Percentiles rank a stretch among this genome's conserved stretches.
phyloP scores from a whole-genome alignment of 2,113 vertebrate genomes.

The Paradoxurus hermaphroditus region DNA sequence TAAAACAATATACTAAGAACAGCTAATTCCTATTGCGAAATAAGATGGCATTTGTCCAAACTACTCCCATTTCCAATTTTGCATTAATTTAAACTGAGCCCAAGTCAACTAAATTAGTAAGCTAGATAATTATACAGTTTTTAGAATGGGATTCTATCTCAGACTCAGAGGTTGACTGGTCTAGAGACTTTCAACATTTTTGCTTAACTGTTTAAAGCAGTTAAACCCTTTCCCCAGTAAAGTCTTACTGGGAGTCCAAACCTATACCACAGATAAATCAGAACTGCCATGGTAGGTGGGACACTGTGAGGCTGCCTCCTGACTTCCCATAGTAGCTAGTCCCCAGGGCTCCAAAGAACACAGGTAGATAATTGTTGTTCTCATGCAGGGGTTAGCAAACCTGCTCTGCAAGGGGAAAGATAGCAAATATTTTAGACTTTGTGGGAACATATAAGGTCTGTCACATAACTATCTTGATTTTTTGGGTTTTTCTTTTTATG shows the following conservation, averaged over 20 bases:
- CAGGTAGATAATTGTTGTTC: not conserved
- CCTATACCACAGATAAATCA: not conserved
- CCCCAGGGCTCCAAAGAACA: not conserved
- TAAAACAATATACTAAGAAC: slow-evolving; percentile 60
- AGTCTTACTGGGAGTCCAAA: not conserved
- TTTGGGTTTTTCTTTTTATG: not conserved
- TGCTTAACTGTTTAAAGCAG: not conserved
- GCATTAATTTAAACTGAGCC: slow-evolving; percentile 52
- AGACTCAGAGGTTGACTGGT: not conserved
- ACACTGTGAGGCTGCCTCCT: not conserved
- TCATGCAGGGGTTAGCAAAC: not conserved
- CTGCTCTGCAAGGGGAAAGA: not conserved
- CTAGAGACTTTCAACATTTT: not conserved
- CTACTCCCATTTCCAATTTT: slow-evolving; percentile 37
- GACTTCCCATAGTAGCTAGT: not conserved
- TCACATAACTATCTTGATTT: not conserved
- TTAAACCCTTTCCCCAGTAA: not conserved
- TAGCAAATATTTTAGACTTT: not conserved
- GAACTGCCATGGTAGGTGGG: not conserved
- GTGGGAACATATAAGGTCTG: not conserved
- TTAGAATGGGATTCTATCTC: not conserved
- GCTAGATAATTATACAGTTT: slow-evolving; percentile 30
- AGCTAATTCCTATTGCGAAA: slow-evolving; percentile 53
- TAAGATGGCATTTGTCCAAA: slow-evolving; percentile 55
- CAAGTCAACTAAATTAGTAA: slow-evolving; percentile 52